A percentile compares a stretch with the other conserved stretches of the same genome.
These are phyloP conservation scores for Phrynosoma platyrhinos DNA, from an alignment of 2,113 vertebrate genomes.

Conservation along the genomic window DNA sequence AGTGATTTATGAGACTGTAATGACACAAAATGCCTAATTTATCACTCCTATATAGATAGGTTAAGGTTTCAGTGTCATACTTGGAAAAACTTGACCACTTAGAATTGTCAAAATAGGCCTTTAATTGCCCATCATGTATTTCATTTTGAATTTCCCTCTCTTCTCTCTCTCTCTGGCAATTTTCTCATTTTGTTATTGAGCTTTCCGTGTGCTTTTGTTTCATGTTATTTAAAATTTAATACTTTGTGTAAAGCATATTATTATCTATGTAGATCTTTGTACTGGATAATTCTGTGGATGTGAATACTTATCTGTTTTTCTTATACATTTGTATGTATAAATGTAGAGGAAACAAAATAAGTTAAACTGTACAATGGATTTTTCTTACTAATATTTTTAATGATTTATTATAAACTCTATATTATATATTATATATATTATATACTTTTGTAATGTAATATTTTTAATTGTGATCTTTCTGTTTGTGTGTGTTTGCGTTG, in stretches of 20 bases:
- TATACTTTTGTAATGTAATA: constrained; percentile 41
- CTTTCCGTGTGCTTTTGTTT: constrained; percentile 77
- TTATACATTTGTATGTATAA: not conserved
- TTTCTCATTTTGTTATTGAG: constrained; percentile 69
- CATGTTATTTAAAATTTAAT: constrained; percentile 74
- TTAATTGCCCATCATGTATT: constrained; percentile 82
- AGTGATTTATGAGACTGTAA: constrained; percentile 98
- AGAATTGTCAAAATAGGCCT: constrained; percentile 85
- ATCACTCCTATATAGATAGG: constrained; percentile 91
- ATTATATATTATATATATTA: constrained; percentile 50
- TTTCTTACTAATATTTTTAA: constrained; percentile 59
- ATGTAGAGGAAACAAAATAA: constrained; percentile 37
- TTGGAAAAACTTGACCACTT: constrained; percentile 92
- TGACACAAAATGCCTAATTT: constrained; percentile 98
- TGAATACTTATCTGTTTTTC: not conserved
- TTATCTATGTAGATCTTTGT: constrained; percentile 73
- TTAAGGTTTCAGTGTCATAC: constrained; percentile 92
- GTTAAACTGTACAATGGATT: constrained; percentile 39
- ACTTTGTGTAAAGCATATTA: constrained; percentile 72
- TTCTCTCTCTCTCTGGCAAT: constrained; percentile 56
- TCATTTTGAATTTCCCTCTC: constrained; percentile 79
- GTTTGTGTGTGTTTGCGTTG: not conserved
- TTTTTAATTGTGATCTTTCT: constrained; percentile 48
- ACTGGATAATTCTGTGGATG: constrained; percentile 74
- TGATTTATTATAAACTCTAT: constrained; percentile 55